These are phyloP conservation scores for Cepaea hortensis DNA, from an alignment of 2,888 invertebrate genomes.

Conservation along the genomic window DNA sequence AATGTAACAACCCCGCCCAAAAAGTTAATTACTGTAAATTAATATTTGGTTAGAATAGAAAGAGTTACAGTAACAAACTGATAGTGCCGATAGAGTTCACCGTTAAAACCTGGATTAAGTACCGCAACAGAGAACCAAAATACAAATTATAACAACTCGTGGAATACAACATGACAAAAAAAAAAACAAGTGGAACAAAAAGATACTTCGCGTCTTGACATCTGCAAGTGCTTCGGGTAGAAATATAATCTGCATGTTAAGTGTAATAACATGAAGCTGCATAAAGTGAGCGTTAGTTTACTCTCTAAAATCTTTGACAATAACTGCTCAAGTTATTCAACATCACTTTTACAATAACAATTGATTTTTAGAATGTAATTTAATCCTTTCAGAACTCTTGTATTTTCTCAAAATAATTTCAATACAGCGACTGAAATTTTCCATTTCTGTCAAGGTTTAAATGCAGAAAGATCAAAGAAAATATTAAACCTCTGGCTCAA, in stretches of 20 bases:
- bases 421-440: background rate
- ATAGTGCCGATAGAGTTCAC: no score
- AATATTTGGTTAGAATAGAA: no score
- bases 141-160: no score
- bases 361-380: background rate
- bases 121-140: no score
- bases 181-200: background rate
- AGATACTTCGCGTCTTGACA: background rate
- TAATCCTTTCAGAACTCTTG: background rate
- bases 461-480: conserved; percentile 28
- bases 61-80: conserved; percentile 19
- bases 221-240: background rate
- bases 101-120: no score
- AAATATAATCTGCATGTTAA: background rate
- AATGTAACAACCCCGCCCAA: no score
- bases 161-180: background rate
- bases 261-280: background rate
- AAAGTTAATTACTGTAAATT: no score
- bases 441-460: background rate
- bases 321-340: background rate
- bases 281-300: background rate
- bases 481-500: background rate
- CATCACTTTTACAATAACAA: background rate
- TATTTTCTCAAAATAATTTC: background rate
- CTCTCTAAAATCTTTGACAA: background rate